Evolutionary conservation across 2,797 vertebrate genomes (phyloP).

Genomic region (Platyrinchus mystaceus): DNA sequence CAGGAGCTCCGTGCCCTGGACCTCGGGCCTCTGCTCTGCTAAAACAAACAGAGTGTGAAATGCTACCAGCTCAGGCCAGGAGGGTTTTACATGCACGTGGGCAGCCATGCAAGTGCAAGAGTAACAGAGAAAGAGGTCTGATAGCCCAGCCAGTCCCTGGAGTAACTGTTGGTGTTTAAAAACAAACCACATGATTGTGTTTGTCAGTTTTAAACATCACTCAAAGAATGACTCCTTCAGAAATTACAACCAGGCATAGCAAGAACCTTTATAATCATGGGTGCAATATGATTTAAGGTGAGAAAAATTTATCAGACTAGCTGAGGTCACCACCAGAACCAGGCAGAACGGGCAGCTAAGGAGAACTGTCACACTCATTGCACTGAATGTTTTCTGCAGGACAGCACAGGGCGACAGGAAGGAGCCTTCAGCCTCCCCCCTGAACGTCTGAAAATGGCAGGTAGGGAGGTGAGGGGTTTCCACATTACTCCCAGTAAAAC

Average conservation of each 20-base stretch:
- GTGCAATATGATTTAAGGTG: not conserved
- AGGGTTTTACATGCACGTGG: not conserved
- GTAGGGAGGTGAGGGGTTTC: not conserved
- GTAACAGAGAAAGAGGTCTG: not conserved
- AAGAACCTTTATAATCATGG: not conserved
- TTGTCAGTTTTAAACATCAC: not conserved
- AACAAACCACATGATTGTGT: accelerated
- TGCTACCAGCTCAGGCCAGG: not conserved
- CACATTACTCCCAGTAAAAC: not conserved
- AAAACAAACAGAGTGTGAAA: not conserved
- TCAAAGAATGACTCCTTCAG: not conserved
- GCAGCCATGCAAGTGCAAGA: not conserved
- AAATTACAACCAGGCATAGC: not conserved
- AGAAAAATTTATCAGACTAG: not conserved
- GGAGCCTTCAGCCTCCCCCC: not conserved
- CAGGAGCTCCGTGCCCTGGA: not conserved
- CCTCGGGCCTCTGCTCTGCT: not conserved
- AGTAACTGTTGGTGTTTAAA: not conserved
- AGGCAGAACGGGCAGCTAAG: not conserved
- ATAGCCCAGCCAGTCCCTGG: not conserved
- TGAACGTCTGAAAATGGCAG: not conserved
- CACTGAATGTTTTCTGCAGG: not conserved
- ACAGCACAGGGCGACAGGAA: not conserved
- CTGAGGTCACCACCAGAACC: not conserved
- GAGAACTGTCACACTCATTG: not conserved